phyloP scores from a whole-genome alignment of 2,888 invertebrate genomes.

The Deilephila porcellus region DNA sequence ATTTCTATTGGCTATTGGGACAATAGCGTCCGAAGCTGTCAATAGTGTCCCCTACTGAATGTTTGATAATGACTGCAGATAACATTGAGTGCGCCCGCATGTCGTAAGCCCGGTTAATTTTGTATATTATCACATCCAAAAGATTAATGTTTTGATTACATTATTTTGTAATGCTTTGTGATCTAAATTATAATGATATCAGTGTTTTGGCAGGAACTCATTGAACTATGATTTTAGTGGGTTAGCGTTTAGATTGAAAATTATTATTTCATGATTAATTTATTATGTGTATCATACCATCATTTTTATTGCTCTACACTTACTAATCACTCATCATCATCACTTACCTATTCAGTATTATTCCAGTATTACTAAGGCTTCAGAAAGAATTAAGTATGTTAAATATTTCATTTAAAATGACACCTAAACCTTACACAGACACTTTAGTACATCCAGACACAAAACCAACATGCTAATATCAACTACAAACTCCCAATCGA shows the following conservation, averaged over 20 bases:
- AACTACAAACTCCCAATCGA: constrained; percentile 50
- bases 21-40: constrained; percentile 42
- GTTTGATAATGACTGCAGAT: constrained; percentile 75
- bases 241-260: not conserved
- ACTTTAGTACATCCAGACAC: constrained; percentile 30
- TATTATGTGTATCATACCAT: not conserved
- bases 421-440: not conserved
- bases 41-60: constrained; percentile 63
- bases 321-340: no score
- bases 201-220: constrained; percentile 32
- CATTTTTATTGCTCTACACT: not conserved
- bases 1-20: constrained; percentile 19
- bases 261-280: not conserved
- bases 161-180: constrained; percentile 42
- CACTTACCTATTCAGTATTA: no score
- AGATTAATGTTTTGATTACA: constrained; percentile 65
- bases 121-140: constrained; percentile 56
- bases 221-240: not conserved
- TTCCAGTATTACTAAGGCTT: no score
- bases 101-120: constrained; percentile 66
- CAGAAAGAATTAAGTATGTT: no score
- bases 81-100: constrained; percentile 76
- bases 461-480: constrained; percentile 43
- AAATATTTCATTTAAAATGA: not conserved
- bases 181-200: constrained; percentile 34